Percentiles rank a stretch among this genome's conserved stretches.
These are phyloP conservation scores for Athalia rosae DNA, from an alignment of 2,888 invertebrate genomes.

Conservation along the genomic window DNA sequence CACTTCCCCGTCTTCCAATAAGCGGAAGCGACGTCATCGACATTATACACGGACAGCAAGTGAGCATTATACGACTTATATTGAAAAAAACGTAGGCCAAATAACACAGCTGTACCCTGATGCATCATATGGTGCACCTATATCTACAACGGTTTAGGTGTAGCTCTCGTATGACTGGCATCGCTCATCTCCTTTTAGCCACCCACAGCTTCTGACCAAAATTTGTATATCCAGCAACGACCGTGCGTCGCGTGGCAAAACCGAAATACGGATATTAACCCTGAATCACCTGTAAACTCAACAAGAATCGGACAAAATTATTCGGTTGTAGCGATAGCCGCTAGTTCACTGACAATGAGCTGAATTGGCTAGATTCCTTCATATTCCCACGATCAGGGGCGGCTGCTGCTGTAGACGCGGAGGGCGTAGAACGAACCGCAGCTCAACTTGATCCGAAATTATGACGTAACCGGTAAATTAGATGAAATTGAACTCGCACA, in stretches of 20 bases:
- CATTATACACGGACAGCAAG: conserved; percentile 57
- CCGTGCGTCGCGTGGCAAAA: not conserved
- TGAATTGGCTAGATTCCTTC: not conserved
- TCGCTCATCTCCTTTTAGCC: no score
- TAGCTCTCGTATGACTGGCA: no score
- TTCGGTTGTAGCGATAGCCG: no score
- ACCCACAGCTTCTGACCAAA: no score
- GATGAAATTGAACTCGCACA: not conserved
- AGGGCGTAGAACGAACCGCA: conserved; percentile 17
- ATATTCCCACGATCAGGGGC: conserved; percentile 16
- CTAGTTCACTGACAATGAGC: no score
- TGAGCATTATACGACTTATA: conserved; percentile 58
- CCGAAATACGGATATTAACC: not conserved
- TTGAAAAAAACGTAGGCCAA: conserved; percentile 65
- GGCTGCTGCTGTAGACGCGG: not conserved
- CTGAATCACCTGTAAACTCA: no score
- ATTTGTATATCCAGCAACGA: no score
- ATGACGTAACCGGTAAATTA: conserved; percentile 36
- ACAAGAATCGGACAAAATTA: no score
- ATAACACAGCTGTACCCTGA: not conserved
- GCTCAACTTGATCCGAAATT: conserved; percentile 13
- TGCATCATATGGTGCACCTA: no score
- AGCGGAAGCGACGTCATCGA: conserved; percentile 59
- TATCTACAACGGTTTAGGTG: no score
- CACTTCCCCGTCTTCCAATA: conserved; percentile 61